These are phyloP conservation scores for Stichodactyla mertensii DNA, from an alignment of 64 coral and sea anemone genomes.

Conservation along the genomic window DNA sequence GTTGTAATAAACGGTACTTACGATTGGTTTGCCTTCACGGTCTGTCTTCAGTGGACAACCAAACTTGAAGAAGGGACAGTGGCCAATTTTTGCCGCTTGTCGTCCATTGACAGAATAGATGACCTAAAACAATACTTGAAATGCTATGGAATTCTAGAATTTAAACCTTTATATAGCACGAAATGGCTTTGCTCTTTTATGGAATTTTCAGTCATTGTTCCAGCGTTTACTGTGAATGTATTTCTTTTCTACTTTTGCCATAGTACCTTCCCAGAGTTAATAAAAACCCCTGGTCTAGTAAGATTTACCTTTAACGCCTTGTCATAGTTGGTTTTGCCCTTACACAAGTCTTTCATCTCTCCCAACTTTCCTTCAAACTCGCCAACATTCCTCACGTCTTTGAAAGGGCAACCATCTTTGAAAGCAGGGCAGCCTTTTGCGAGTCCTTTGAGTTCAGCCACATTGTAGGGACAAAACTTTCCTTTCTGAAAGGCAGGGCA, in stretches of 20 bases:
- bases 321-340: slow-evolving; percentile 1
- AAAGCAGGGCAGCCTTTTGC: slow-evolving; percentile 8
- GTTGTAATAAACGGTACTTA: not conserved
- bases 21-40: slow-evolving; percentile 6
- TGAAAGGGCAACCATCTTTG: slow-evolving; percentile 23
- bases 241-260: too few relatives aligned
- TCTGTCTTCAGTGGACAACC: not conserved
- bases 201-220: too few relatives aligned
- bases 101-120: not conserved
- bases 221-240: too few relatives aligned
- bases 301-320: not conserved
- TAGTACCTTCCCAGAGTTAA: too few relatives aligned
- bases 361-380: slow-evolving; percentile 30
- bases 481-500: slow-evolving; percentile 6
- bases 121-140: not conserved
- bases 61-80: slow-evolving; percentile 1
- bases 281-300: too few relatives aligned
- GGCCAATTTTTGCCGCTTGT: not conserved
- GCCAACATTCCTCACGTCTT: slow-evolving; percentile 7
- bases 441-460: slow-evolving; percentile 14
- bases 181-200: too few relatives aligned
- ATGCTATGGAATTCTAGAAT: not conserved
- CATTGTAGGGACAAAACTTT: slow-evolving; percentile 7
- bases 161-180: not conserved
- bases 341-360: slow-evolving; percentile 6